Base-by-base conservation (phyloP, 2,113 vertebrate species). In the Mustela lutreola region DNA sequence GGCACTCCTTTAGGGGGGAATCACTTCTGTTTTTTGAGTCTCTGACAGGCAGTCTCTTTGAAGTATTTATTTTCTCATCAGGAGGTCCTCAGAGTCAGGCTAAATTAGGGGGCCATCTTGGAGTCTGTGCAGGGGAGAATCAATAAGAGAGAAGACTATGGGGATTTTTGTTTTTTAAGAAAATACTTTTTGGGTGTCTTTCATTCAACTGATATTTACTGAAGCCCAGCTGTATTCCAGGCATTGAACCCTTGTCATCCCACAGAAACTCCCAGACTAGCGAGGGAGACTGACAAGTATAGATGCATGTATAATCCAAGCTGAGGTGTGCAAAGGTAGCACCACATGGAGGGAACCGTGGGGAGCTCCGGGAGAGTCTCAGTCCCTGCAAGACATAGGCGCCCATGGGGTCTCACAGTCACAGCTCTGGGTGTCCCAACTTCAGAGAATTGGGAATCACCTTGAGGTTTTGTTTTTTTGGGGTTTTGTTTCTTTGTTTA, bases 41-140 rank as follows among this genome's bases (percentile, higher is more conserved):
- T 93, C 62, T 81, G 33, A 53, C 4, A 36, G 21, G 14, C 36
- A 81, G 33, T 88, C 89, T 97, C 73, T 78, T 89, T 80, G 65
- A 73, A 85, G 26, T 11, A 70, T 70, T 87, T 75, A n/a, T 65
- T 92, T 94, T 94, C 67, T 58, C 19, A 62, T 82, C 71, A 85
- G 53, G 50, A 96, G 15, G 33, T 76, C 28, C 76, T 89, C 15
- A 63, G 42, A 60, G n/a, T 70, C 48, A 73, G 1, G 4, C 33
- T 75, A 19, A 82, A 71, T 60, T 81, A 88, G n/a, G 50, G 19
- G 18, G 75, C n/a, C 4, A 22, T 67, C 14, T 86, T 36, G 16
- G 19, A 2, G 19, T 93, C 31, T 31, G 15, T 73, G 39, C 6
- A 28, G 65, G 33, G 39, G 65, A 39, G 6, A 92, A 70, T 83